These are phyloP conservation scores for Penaeus japonicus DNA, from an alignment of 1,140 invertebrate species.

Conservation along the genomic window DNA sequence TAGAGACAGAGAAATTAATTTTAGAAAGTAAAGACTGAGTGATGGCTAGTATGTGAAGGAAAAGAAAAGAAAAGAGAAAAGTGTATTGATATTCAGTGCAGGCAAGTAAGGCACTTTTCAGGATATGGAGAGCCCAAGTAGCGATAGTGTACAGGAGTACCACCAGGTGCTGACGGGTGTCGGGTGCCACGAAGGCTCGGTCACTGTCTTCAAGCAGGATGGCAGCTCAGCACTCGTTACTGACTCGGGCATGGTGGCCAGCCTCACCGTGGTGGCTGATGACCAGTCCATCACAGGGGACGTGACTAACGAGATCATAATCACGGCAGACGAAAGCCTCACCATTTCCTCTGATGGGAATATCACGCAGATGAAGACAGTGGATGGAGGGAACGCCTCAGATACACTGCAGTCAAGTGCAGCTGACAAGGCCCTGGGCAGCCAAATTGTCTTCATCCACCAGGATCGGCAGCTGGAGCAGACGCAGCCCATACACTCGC, in stretches of 20 bases:
- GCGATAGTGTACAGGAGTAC: background rate
- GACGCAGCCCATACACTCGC: background rate
- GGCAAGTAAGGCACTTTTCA: too few species aligned
- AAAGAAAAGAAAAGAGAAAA: too few species aligned
- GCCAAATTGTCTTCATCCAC: conserved; percentile 8
- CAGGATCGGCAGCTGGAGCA: background rate
- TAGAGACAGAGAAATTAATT: too few species aligned
- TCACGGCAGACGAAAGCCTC: conserved; percentile 9
- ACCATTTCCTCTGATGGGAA: conserved; percentile 12
- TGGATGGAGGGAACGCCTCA: background rate
- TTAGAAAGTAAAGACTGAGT: too few species aligned
- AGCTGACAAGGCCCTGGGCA: background rate
- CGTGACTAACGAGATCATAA: conserved; percentile 18
- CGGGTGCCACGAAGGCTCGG: background rate
- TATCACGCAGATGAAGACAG: background rate
- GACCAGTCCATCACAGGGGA: background rate
- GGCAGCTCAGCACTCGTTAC: background rate
- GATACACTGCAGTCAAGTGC: background rate
- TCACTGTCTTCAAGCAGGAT: background rate
- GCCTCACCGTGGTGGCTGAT: conserved; percentile 13
- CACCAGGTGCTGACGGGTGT: conserved; percentile 28
- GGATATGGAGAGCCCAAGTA: background rate
- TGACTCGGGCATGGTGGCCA: conserved; percentile 23
- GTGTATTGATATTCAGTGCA: too few species aligned
- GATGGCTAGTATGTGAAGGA: too few species aligned